Percentiles rank a stretch among this genome's conserved stretches.
These are phyloP conservation scores for Spizaetus ornatus DNA, from an alignment of 2,113 vertebrate species.

Conservation along the genomic window DNA sequence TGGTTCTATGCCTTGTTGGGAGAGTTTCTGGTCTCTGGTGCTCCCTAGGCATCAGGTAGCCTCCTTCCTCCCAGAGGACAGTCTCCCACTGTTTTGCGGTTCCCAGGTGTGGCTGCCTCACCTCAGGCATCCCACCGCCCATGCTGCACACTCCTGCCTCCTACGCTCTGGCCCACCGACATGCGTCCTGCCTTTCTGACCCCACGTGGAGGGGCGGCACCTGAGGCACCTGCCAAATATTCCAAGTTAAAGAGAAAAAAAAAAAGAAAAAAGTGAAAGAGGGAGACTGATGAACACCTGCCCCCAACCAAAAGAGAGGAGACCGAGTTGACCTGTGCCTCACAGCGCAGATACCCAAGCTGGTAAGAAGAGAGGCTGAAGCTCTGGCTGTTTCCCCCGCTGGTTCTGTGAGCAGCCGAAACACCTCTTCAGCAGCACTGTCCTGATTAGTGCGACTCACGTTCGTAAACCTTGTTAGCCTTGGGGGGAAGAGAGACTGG, in stretches of 20 bases:
- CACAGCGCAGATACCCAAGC: accelerated
- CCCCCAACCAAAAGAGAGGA: neutral
- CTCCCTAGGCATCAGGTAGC: neutral
- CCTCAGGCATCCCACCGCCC: accelerated
- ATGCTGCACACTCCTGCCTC: neutral
- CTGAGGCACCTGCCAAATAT: neutral
- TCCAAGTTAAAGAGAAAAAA: neutral
- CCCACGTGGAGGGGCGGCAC: accelerated
- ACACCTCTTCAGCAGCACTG: neutral
- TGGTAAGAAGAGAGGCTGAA: neutral
- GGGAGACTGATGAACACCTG: neutral
- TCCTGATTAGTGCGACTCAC: accelerated
- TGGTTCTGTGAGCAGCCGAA: neutral
- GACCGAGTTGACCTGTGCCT: neutral
- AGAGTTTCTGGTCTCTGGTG: neutral
- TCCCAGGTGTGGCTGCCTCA: neutral
- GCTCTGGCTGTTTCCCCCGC: neutral
- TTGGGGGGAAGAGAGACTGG: neutral
- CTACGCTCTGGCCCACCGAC: accelerated
- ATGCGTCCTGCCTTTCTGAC: neutral
- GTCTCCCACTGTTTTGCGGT: accelerated
- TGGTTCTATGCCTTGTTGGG: neutral
- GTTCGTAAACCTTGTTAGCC: neutral
- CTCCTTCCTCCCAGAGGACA: neutral
- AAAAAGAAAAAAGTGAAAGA: neutral